Base-by-base conservation (phyloP, 1,140 invertebrate genomes). In the Anoplolepis gracilipes region DNA sequence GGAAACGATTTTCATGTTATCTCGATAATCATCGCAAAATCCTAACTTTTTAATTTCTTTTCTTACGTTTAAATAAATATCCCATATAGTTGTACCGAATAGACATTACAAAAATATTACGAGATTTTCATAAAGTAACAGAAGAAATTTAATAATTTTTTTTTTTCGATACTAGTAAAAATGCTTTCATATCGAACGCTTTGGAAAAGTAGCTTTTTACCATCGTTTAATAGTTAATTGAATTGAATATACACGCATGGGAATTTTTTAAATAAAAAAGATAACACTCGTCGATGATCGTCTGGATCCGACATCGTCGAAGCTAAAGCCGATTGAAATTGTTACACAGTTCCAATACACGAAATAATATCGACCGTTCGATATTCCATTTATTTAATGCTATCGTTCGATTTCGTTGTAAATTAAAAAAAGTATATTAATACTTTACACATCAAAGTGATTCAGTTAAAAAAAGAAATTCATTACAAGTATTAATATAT, bases 321-420 rank as follows among this genome's bases (percentile, higher is more conserved):
- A n/a, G 42, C n/a, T 30, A 67, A 16, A 69, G 62, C 67, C 76
- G 36, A 79, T 79, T 69, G 62, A 67, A 79, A 67, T 79, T 16
- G n/a, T 79, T 79, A 79, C 61, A 67, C 28, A 19, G 4, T 53
- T 67, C n/a, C 61, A 78, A 78, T 78, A 78, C 25, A 78, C 28
- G n/a, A 36, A 78, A 78, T 78, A 78, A 65, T 69, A 55, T 79
- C 62, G 76, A 67, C 22, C 61, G 42, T 11, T 69, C 62, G 25
- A 79, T 55, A 79, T 69, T 79, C 62, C 22, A 79, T 79, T 78
- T 65, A 67, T 36, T 69, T 79, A 69, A 79, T 67, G 30, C 62
- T 25, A 28, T 49, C 42, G 75, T 25, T 25, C 61, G 61, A 78
- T 53, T n/a, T 8, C 57, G 19, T 64, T 25, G 28, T 67, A 67